These are phyloP conservation scores for Mesoclemmys tuberculata DNA, from an alignment of 2,113 vertebrate species.

Conservation along the genomic window DNA sequence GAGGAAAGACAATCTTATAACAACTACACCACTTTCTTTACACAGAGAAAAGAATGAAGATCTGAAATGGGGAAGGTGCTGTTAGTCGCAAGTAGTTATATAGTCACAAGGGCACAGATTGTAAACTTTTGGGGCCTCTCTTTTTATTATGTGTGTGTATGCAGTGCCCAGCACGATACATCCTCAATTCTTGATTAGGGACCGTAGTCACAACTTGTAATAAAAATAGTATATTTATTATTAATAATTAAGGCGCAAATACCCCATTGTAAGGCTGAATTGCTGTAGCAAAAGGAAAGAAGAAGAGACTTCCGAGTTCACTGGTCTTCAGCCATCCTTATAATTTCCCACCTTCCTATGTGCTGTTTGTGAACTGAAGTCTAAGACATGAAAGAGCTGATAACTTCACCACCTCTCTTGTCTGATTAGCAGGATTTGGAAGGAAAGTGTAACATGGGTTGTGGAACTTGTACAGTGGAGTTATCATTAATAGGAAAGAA, in stretches of 20 bases:
- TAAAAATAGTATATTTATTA: background rate
- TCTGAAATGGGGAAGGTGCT: background rate
- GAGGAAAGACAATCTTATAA: background rate
- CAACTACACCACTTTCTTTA: background rate
- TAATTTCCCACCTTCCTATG: background rate
- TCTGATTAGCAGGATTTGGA: background rate
- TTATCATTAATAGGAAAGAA: background rate
- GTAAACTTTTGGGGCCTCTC: background rate
- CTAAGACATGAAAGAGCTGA: background rate
- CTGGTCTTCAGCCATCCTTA: background rate
- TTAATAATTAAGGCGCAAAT: background rate
- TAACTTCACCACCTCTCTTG: rapidly evolving
- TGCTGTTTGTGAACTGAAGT: background rate
- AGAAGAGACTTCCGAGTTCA: background rate
- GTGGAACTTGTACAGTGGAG: background rate
- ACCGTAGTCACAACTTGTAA: background rate
- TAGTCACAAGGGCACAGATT: background rate
- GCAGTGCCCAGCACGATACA: background rate
- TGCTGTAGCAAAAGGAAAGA: background rate
- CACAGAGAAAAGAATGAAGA: background rate
- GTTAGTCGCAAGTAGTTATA: background rate
- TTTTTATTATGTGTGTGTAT: background rate
- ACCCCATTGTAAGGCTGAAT: background rate
- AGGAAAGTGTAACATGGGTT: background rate
- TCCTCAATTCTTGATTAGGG: background rate